Percentiles rank a stretch among this genome's conserved stretches.
Evolutionary conservation across 2,888 invertebrate genomes (phyloP).

Genomic region (Clivina fossor): DNA sequence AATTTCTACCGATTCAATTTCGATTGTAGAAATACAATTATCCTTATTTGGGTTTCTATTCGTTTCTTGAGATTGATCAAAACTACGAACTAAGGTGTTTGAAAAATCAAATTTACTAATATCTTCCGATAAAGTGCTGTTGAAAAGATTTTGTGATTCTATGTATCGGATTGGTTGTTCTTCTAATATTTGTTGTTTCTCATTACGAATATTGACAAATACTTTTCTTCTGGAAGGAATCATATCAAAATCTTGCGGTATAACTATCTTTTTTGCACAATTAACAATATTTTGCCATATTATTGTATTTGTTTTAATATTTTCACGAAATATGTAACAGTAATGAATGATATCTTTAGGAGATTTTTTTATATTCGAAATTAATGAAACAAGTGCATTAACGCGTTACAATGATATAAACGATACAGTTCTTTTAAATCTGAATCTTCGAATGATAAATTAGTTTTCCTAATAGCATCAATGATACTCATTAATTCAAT

Average conservation of each 20-base stretch:
- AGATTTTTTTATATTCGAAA: constrained; percentile 57
- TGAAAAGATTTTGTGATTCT: constrained; percentile 61
- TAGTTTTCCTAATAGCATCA: constrained; percentile 44
- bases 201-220: constrained; percentile 54
- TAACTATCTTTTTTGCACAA: constrained; percentile 53
- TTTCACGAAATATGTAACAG: constrained; percentile 57
- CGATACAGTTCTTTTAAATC: constrained; percentile 52
- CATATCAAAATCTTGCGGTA: constrained; percentile 58
- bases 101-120: constrained; percentile 62
- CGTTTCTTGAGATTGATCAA: constrained; percentile 36
- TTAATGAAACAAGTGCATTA: constrained; percentile 61
- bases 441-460: constrained; percentile 41
- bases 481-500: constrained; percentile 18
- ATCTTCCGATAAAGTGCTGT: constrained; percentile 66
- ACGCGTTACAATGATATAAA: constrained; percentile 64
- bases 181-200: constrained; percentile 37
- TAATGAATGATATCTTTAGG: constrained; percentile 56
- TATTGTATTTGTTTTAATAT: constrained; percentile 53
- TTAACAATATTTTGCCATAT: constrained; percentile 64
- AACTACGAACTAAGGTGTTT: constrained; percentile 46
- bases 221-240: constrained; percentile 53
- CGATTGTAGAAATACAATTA: constrained; percentile 44
- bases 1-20: constrained; percentile 62
- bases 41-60: constrained; percentile 24
- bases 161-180: constrained; percentile 49